Base-by-base conservation (phyloP, 2,888 invertebrate genomes). In the Acleris emargana region DNA sequence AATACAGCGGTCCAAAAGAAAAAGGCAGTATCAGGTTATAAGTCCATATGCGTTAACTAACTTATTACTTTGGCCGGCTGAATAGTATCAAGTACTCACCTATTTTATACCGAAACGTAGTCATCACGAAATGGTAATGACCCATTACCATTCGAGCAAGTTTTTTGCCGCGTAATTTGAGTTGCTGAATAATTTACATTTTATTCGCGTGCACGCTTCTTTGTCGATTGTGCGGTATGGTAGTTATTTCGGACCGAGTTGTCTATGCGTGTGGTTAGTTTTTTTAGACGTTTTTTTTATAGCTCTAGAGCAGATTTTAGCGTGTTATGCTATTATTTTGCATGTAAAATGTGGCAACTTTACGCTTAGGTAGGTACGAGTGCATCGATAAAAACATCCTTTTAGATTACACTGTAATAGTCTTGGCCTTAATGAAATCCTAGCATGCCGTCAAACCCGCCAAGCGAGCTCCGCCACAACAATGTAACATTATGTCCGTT, bases 111-210 rank as follows among this genome's bases (percentile, higher is more conserved):
- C 71, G 63, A 64, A 67, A 69, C 67, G 57, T 68, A 68, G 67
- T 64, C 66, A 74, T 76, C 78, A 75, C 72, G 75, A 69, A 72
- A 72, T 70, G 71, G 73, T 73, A 72, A 72, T 70, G 71, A 72
- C 73, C 67, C 74, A 72, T 75, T 75, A 74, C 70, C 67, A 69
- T 72, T 72, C 63, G 69, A 62, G 53, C 22, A 57, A 58, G 58
- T 55, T 53, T 58, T 58, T 61, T 28, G 50, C 54, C 38, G 62
- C 54, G 58, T 61, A 67, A 58, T 64, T 68, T 66, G 49, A 54
- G 62, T 58, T 66, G 61, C 53, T 50, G 53, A 64, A 68, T 64
- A 58, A 58, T 61, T 55, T 11, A 22, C 50, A 17, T 55, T 60
- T 60, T 58, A 57, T 57, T 54, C 22, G 45, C 53, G 60, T 20